A percentile compares a stretch with the other conserved stretches of the same genome.
Evolutionary conservation across 2,888 invertebrate genomes (phyloP).

Genomic region (Coenonympha arcania): DNA sequence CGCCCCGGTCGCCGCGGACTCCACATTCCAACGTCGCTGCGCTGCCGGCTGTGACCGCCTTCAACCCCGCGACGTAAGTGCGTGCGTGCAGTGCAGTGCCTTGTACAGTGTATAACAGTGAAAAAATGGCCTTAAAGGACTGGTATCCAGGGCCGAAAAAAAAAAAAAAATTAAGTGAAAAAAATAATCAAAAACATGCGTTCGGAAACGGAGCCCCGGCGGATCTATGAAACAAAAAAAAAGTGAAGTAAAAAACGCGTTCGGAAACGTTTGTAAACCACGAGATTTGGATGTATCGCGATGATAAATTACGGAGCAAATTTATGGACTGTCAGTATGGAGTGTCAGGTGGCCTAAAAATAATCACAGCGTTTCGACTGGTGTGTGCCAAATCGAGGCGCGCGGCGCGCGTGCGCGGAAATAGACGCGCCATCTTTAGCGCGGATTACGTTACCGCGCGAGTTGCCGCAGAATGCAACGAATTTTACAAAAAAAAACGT

Average conservation of each 20-base stretch:
- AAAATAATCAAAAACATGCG: constrained; percentile 31
- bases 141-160: no score
- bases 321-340: constrained; percentile 24
- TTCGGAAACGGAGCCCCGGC: constrained; percentile 29
- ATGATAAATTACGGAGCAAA: no score
- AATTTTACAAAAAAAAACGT: no score
- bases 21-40: constrained; percentile 79
- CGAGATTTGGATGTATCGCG: no score
- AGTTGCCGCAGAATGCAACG: no score
- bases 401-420: constrained; percentile 43
- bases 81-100: constrained; percentile 54
- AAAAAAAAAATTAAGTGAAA: constrained; percentile 29
- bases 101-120: constrained; percentile 39
- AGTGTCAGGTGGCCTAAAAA: constrained; percentile 54
- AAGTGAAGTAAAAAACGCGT: not conserved
- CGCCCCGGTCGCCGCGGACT: constrained; percentile 81
- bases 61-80: constrained; percentile 74
- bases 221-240: no score
- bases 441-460: constrained; percentile 59
- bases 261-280: constrained; percentile 6
- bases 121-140: no score
- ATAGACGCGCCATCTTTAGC: constrained; percentile 61
- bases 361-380: constrained; percentile 44
- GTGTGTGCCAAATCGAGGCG: constrained; percentile 46
- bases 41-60: constrained; percentile 71